Evolutionary conservation across 1,140 invertebrate species (phyloP), one percentile per base, ranked within the genome.

Genomic region (Heliconius himera): DNA sequence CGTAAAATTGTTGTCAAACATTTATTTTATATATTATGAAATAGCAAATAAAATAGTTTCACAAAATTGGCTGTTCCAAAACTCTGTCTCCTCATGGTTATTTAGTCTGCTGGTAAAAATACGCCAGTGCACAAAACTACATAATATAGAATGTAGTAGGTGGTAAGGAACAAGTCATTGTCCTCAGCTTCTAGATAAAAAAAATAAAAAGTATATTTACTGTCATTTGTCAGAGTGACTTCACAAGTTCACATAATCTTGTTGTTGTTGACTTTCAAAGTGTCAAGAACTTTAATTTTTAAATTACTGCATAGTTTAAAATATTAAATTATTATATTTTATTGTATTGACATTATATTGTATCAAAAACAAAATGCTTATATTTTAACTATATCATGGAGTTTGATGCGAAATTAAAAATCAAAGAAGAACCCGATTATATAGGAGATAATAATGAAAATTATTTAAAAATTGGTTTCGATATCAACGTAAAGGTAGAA

Each of bases 401-500:
- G 11, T 22, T 26, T 11, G n/a, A 60, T 22, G 3, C 8, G 49
- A 70, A 51, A 71, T 77, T 33, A 71, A 77, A 51, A 51, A 60
- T 60, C n/a, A 60, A 70, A 51, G 66, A 77, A 71, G 70, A 71
- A 54, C 22, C 51, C 6, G 18, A 71, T 60, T 36, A 46, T 74
- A 1, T 51, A 16, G 54, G 70, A 11, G 77, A 78, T 22, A 70
- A 73, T 6, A 78, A 73, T 74, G 71, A 78, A 41, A 66, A 73
- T n/a, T 73, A 74, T 60, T 78, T 74, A 66, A 16, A 66, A 66
- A 22, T 36, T 66, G 11, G 13, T 41, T 73, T 66, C 8, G 72
- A 78, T 74, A 22, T 78, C 41, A 56, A 70, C 11, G 36, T 77
- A 20, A 78, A 78, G 33, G 36, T 78, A 49, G 79, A 80, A 46